Conservation (phyloP, 64 coral and sea anemone genomes). For the Montipora foliosa region DNA sequence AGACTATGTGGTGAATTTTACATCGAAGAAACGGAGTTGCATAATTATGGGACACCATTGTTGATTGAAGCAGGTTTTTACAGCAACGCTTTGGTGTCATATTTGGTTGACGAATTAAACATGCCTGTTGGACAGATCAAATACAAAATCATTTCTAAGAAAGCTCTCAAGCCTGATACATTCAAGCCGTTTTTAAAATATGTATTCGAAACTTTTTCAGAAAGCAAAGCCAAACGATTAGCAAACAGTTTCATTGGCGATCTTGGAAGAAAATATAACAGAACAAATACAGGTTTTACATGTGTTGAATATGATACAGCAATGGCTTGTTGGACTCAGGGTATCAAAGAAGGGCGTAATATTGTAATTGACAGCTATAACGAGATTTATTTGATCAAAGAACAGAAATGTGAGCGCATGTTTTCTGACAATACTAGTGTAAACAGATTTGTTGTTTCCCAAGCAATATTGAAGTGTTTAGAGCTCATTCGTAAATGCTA, state of each 20-base stretch:
- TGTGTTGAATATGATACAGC: too few species aligned
- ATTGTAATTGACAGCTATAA: too few species aligned
- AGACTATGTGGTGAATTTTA: neutral
- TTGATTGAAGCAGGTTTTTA: neutral
- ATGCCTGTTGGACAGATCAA: neutral
- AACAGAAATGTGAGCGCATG: too few species aligned
- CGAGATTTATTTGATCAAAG: too few species aligned
- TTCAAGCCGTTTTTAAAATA: neutral
- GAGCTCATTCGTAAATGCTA: neutral
- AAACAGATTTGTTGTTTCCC: too few species aligned
- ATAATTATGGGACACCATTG: neutral
- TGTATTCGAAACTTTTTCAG: neutral
- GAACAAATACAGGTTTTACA: too few species aligned
- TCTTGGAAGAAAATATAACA: too few species aligned
- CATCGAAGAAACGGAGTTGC: neutral
- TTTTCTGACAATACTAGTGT: too few species aligned
- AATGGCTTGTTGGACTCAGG: too few species aligned
- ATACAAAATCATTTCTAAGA: neutral
- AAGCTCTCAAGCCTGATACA: constrained; percentile 31
- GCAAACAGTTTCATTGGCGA: too few species aligned
- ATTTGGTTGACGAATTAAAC: neutral
- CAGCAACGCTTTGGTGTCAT: neutral
- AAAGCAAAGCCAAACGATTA: neutral
- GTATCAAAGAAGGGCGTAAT: too few species aligned
- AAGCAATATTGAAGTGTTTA: neutral